Evolutionary conservation across 2,888 invertebrate genomes (phyloP).

Genomic region (Prenolepis imparis): DNA sequence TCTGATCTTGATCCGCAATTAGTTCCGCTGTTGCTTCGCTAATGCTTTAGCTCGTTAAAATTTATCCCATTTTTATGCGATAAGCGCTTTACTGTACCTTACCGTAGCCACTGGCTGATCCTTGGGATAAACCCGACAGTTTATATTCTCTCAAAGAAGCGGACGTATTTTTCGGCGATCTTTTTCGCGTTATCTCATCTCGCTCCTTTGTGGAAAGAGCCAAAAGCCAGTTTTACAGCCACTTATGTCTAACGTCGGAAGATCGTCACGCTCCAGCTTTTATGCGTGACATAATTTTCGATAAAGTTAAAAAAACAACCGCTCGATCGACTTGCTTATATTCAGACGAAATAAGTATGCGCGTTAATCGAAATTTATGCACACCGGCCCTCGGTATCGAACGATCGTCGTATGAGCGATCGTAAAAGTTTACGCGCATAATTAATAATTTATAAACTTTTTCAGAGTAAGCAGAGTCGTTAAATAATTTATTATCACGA

Average conservation of each 20-base stretch:
- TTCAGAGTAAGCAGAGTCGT: neutral
- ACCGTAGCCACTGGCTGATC: slow-evolving; percentile 55
- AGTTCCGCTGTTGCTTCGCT: slow-evolving; percentile 67
- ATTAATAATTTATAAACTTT: slow-evolving; percentile 41
- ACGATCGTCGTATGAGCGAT: neutral
- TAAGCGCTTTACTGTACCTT: slow-evolving; percentile 62
- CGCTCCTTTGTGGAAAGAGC: slow-evolving; percentile 38
- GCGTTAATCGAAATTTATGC: slow-evolving; percentile 27
- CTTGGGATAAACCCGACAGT: slow-evolving; percentile 57
- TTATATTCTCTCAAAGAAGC: slow-evolving; percentile 61
- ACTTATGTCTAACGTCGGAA: slow-evolving; percentile 31
- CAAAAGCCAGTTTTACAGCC: slow-evolving; percentile 45
- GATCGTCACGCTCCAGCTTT: slow-evolving; percentile 44
- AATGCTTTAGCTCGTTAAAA: slow-evolving; percentile 72
- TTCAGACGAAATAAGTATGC: neutral
- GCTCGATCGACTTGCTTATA: slow-evolving; percentile 12
- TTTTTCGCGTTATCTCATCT: slow-evolving; percentile 59
- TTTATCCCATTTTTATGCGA: slow-evolving; percentile 72
- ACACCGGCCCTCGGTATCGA: neutral
- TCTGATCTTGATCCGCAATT: slow-evolving; percentile 71
- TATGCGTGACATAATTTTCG: slow-evolving; percentile 50
- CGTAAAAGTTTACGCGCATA: slow-evolving; percentile 26
- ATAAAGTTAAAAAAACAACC: slow-evolving; percentile 22
- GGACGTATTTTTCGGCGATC: slow-evolving; percentile 58
- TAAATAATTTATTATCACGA: neutral